phyloP scores from a whole-genome alignment of 2,113 vertebrate species.

The Platysternon megacephalum region DNA sequence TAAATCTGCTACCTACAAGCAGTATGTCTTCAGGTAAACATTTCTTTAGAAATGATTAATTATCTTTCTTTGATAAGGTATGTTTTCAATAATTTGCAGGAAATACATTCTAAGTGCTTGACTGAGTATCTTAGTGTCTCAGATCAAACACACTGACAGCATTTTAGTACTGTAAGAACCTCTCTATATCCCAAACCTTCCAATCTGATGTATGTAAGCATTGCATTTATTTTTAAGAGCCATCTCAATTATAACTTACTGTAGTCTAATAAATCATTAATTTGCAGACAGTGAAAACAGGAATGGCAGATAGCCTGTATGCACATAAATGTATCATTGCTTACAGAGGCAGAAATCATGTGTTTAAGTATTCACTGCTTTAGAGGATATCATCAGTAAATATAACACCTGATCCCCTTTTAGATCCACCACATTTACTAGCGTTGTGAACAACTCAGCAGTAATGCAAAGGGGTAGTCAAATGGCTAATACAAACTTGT shows the following conservation, averaged over 20 bases:
- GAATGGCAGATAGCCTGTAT: not conserved
- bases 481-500: not conserved
- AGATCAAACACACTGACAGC: not conserved
- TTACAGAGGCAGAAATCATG: not conserved
- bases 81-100: not conserved
- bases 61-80: not conserved
- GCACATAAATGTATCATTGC: not conserved
- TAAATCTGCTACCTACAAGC: not conserved
- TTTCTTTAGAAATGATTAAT: not conserved
- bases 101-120: not conserved
- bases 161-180: not conserved
- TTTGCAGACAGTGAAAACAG: not conserved
- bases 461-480: not conserved
- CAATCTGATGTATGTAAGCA: fast-evolving
- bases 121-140: not conserved
- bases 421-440: not conserved
- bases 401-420: not conserved
- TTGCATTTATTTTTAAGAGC: not conserved
- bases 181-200: not conserved
- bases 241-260: not conserved
- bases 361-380: not conserved
- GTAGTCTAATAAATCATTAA: not conserved
- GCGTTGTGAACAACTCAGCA: slow-evolving; percentile 3
- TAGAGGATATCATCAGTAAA: not conserved
- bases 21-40: not conserved